Base-by-base conservation (phyloP, 2,113 vertebrate genomes). In the Lathamus discolor region DNA sequence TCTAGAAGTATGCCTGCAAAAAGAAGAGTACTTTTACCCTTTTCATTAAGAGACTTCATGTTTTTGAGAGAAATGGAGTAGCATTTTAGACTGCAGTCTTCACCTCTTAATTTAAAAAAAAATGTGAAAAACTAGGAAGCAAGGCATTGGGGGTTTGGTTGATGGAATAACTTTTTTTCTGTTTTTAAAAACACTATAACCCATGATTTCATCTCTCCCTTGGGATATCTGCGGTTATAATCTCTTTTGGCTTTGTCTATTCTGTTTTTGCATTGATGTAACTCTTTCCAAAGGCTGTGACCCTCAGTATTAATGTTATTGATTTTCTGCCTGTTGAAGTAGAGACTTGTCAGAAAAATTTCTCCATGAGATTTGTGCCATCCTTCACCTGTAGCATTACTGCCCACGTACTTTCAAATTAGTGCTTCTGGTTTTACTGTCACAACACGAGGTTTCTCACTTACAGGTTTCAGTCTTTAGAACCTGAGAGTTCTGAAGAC, bases 201-300 rank as follows among this genome's bases (percentile, higher is more conserved):
- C 39, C 68, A 52, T 90, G n/a, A 94, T 96, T 93, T 91, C 70
- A 84, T 94, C 78, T 95, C 31, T 93, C 80, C 44, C 68, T 88
- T 84, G 82, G 43, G 67, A 68, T 93, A 79, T 72, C 74, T 86
- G 37, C 17, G 8, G 55, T 94, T 91, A 54, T 63, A 91, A 72
- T 86, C 41, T 83, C 46, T 89, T 79, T 84, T 91, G 79, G 77
- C 64, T 96, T 87, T 92, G 55, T 91, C 83, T 92, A 0, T 66
- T 85, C 61, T 93, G 80, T 5, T 96, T 95, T 94, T 79, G 59
- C 35, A 48, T 68, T 93, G 80, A 52, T 93, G 64, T 86, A 93
- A 94, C 64, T 90, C 76, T 64, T 95, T 91, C 66, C 88, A 82
- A 91, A 92, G 90, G 83, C 80, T 86, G 46, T 92, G 92, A 83